Percentiles rank a stretch among this genome's conserved stretches.
phyloP scores from a whole-genome alignment of 2,113 vertebrate species.

The Eulacestoma nigropectus region DNA sequence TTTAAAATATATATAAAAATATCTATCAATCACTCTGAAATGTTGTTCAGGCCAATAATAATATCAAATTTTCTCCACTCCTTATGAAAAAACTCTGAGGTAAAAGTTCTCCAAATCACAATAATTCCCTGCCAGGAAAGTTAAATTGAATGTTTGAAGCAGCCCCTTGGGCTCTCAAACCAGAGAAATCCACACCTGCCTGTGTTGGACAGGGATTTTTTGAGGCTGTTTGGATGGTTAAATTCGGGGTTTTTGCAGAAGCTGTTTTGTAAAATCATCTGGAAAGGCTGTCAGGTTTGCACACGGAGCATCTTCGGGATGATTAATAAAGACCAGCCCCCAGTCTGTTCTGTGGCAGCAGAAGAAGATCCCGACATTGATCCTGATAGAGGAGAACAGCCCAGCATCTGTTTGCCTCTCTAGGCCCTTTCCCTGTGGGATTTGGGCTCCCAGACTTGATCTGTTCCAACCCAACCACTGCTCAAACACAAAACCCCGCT shows the following conservation, averaged over 20 bases:
- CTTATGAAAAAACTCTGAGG: neutral
- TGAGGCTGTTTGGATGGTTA: neutral
- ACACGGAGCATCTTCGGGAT: neutral
- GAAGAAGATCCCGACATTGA: neutral
- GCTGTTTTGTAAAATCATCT: accelerated
- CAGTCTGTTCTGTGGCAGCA: accelerated
- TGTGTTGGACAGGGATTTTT: neutral
- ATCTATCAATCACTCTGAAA: neutral
- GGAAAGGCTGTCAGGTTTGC: neutral
- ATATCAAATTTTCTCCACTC: neutral
- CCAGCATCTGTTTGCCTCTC: neutral
- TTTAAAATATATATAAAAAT: neutral
- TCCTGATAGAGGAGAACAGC: neutral
- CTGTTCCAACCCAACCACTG: neutral
- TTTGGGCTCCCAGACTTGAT: too few species aligned
- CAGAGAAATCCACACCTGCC: neutral
- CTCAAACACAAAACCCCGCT: neutral
- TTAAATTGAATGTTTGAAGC: accelerated
- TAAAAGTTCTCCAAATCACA: neutral
- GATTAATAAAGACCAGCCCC: accelerated
- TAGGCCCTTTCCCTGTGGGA: neutral
- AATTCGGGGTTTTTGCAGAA: neutral
- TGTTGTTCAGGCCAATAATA: neutral
- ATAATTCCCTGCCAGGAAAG: neutral
- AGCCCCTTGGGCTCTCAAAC: neutral